phyloP scores from a whole-genome alignment of 2,797 vertebrate species.

The Enteromius treurensis region DNA sequence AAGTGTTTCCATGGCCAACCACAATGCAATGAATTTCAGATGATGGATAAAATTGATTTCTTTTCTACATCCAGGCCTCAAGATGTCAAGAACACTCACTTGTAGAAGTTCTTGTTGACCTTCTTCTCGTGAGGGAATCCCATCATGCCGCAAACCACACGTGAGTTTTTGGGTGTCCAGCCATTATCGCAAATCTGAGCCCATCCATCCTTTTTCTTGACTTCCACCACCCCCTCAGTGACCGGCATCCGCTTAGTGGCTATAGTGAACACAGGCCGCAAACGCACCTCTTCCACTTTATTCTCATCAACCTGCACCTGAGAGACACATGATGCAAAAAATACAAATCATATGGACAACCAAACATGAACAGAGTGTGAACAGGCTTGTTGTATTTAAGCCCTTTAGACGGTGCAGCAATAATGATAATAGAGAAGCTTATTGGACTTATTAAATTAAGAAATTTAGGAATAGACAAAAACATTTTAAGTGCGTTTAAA shows the following conservation, averaged over 20 bases:
- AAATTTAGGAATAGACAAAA: too few relatives aligned
- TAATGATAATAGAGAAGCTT: neutral
- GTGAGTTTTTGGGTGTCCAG: conserved; percentile 88
- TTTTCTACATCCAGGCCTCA: too few relatives aligned
- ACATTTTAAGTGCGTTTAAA: too few relatives aligned
- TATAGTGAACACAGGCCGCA: conserved; percentile 79
- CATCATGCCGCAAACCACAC: conserved; percentile 92
- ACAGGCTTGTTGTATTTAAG: neutral
- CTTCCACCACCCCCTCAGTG: conserved; percentile 90
- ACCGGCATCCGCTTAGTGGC: conserved; percentile 80
- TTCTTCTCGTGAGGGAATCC: conserved; percentile 92
- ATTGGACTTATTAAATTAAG: neutral
- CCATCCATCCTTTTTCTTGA: conserved; percentile 87
- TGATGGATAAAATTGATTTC: neutral
- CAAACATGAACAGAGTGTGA: neutral
- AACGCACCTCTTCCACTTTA: conserved; percentile 88
- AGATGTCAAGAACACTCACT: conserved; percentile 76
- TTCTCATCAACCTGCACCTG: conserved; percentile 83
- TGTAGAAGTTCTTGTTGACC: conserved; percentile 95
- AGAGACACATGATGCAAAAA: neutral
- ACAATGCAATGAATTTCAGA: neutral
- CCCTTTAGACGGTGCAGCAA: neutral
- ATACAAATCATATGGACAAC: neutral
- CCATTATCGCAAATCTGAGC: conserved; percentile 89
- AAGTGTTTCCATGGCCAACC: neutral